Base-by-base conservation (phyloP, 2,113 vertebrate species). In the Centropus bengalensis region DNA sequence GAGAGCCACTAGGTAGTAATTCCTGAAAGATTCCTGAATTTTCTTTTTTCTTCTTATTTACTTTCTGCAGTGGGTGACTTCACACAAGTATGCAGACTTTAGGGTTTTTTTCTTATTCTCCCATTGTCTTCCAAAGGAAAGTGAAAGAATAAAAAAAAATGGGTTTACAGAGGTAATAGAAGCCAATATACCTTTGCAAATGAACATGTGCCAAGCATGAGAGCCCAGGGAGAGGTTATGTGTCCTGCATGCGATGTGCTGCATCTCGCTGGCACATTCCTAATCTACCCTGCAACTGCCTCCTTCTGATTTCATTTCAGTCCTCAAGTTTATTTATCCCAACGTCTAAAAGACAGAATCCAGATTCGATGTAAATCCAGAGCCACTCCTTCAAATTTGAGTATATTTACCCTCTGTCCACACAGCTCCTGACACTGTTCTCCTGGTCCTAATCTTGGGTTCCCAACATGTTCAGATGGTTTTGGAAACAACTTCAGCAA, bases 291-390 rank as follows among this genome's bases (percentile, higher is more conserved):
- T 67, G n/a, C 44, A 45, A 5, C 23, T 17, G 0, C 55, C 64
- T 84, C 78, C 42, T 24, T 79, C 70, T 9, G 1, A 9, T 55
- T 70, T 40, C 40, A 12, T n/a, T 45, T 13, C 79, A 59, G 24
- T 2, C 63, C 60, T 30, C 58, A 66, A 33, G 69, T 91, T 76
- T 42, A 67, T 59, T 55, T 71, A 54, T 17, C 60, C 21, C 70
- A 49, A 1, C 13, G 5, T 19, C 58, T 66, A 14, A n/a, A 59
- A 60, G 59, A 8, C 36, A 86, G 56, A 47, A 84, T 36, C 33
- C 81, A 93, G 58, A 73, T 89, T 69, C 94, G 63, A 49, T 79
- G 33, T 20, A 51, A 91, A 87, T 85, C 62, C 81, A 73, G 89
- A 89, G 74, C 54, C 36, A 22, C 77, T 63, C 69, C 60, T 80